phyloP scores from a whole-genome alignment of 2,888 invertebrate species.

The Heliothis peltigera region DNA sequence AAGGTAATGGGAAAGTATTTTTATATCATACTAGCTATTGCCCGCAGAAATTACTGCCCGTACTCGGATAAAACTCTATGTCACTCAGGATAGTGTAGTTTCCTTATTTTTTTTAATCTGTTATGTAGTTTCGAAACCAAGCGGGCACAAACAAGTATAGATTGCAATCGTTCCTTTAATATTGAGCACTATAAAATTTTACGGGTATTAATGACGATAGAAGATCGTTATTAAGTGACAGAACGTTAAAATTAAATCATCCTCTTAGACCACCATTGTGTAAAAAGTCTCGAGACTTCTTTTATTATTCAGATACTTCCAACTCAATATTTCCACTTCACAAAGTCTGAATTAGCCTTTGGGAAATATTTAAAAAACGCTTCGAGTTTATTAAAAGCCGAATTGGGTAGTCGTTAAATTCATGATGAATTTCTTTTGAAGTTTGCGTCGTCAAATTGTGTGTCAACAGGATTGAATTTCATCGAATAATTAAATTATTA shows the following conservation, averaged over 20 bases:
- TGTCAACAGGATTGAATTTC: slow-evolving; percentile 28
- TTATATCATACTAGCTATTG: neutral
- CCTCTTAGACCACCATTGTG: slow-evolving; percentile 38
- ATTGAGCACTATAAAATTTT: neutral
- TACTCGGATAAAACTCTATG: no score
- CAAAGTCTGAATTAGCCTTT: slow-evolving; percentile 56
- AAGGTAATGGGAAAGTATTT: neutral
- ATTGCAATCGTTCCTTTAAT: neutral
- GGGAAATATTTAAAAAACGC: slow-evolving; percentile 39
- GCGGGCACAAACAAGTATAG: no score
- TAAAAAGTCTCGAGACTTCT: slow-evolving; percentile 46
- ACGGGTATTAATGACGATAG: slow-evolving; percentile 9
- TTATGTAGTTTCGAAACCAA: no score
- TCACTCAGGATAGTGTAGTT: no score
- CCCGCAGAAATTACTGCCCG: no score
- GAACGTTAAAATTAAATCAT: slow-evolving; percentile 27
- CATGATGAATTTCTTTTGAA: slow-evolving; percentile 45
- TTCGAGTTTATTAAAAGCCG: slow-evolving; percentile 52
- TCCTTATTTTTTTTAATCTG: no score
- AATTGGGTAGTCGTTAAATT: slow-evolving; percentile 43
- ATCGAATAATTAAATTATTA: neutral
- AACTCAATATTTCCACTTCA: slow-evolving; percentile 58
- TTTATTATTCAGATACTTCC: slow-evolving; percentile 58
- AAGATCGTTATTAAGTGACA: slow-evolving; percentile 14
- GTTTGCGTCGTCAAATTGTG: slow-evolving; percentile 33